A percentile compares a stretch with the other conserved stretches of the same genome.
phyloP scores from a whole-genome alignment of 2,113 vertebrate species.

The Chroicocephalus ridibundus region DNA sequence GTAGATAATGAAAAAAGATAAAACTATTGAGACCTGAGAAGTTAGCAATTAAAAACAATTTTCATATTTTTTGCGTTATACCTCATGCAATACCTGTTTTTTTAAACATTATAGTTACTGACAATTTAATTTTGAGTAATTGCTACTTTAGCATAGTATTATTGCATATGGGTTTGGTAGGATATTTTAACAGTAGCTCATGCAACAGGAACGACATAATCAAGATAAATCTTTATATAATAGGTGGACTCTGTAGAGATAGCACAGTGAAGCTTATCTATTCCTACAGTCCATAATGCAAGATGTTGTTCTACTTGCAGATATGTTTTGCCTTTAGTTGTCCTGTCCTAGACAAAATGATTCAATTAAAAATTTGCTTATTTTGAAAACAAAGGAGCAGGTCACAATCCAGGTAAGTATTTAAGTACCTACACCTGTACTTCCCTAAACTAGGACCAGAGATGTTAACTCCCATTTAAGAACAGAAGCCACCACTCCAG shows the following conservation, averaged over 20 bases:
- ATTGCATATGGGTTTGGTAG: background rate
- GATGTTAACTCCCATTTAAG: background rate
- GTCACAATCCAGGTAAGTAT: conserved; percentile 37
- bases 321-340: conserved; percentile 55
- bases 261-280: background rate
- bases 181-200: background rate
- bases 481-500: background rate
- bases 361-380: conserved; percentile 48
- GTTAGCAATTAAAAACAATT: background rate
- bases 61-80: background rate
- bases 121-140: background rate
- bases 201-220: background rate
- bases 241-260: background rate
- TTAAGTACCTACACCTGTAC: background rate
- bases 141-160: background rate
- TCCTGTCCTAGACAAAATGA: conserved; percentile 40
- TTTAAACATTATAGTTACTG: background rate
- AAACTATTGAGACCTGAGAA: background rate
- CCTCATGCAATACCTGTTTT: background rate
- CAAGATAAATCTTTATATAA: background rate
- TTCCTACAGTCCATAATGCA: conserved; percentile 13
- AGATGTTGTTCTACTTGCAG: conserved; percentile 45
- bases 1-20: background rate
- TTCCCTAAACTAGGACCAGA: background rate
- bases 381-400: conserved; percentile 52